A percentile compares a stretch with the other conserved stretches of the same genome.
These are phyloP conservation scores for Tapirus indicus DNA, from an alignment of 2,797 vertebrate genomes.

Conservation along the genomic window DNA sequence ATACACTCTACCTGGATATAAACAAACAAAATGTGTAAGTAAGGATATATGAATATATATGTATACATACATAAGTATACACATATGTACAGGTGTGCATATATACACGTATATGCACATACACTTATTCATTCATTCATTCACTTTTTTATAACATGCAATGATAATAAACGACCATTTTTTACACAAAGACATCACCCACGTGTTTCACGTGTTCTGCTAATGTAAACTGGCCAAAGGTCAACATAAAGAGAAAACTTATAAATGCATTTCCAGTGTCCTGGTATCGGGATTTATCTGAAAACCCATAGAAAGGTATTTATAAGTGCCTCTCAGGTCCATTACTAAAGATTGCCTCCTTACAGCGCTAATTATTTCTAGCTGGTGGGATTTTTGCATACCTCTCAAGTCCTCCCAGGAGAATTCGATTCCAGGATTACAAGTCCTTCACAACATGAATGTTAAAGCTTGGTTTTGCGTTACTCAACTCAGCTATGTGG, in stretches of 20 bases:
- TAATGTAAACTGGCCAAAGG: not conserved
- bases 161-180: not conserved
- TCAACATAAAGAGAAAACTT: not conserved
- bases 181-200: no score
- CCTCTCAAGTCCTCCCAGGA: accelerated
- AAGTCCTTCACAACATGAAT: not conserved
- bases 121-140: not conserved
- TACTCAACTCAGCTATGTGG: no score
- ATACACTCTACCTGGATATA: not conserved
- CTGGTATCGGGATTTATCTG: not conserved
- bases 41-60: accelerated
- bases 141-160: not conserved
- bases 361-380: not conserved
- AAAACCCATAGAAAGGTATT: not conserved
- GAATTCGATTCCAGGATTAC: not conserved
- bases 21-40: no score
- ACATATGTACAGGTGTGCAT: accelerated
- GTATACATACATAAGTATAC: not conserved
- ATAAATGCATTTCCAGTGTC: no score
- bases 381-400: not conserved
- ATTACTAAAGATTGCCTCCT: accelerated
- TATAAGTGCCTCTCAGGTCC: not conserved
- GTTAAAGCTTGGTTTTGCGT: no score
- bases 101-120: accelerated
- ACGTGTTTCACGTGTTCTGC: not conserved